Conservation (phyloP, 2,113 vertebrate genomes). For the Macrotis lagotis region DNA sequence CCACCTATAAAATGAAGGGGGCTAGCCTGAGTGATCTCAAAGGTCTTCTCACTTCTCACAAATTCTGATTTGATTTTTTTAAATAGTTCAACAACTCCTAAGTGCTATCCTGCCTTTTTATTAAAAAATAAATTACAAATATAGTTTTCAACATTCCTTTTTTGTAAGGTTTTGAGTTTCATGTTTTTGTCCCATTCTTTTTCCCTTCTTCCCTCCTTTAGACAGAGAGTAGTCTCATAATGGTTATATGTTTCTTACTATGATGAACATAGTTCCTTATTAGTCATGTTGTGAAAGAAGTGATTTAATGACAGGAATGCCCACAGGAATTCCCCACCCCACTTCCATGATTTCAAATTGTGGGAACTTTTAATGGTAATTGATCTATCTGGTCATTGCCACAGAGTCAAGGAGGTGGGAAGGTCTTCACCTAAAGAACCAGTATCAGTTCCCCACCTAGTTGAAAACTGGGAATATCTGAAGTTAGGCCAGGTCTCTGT, state of each 20-base stretch:
- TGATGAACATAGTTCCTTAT: too few relatives aligned
- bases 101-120: too few relatives aligned
- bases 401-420: not conserved
- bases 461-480: not conserved
- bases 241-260: too few relatives aligned
- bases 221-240: too few relatives aligned
- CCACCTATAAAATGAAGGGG: not conserved
- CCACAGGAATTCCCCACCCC: not conserved
- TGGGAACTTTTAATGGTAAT: not conserved
- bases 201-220: too few relatives aligned
- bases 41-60: not conserved
- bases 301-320: too few relatives aligned
- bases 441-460: not conserved
- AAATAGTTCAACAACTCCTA: too few relatives aligned
- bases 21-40: not conserved
- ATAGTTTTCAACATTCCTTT: too few relatives aligned
- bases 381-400: not conserved
- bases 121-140: too few relatives aligned
- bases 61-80: not conserved
- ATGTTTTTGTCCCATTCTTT: too few relatives aligned
- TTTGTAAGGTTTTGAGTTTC: too few relatives aligned
- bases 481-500: not conserved
- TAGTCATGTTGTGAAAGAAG: too few relatives aligned
- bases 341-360: not conserved
- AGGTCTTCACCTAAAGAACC: not conserved